A percentile compares a stretch with the other conserved stretches of the same genome.
phyloP scores from a whole-genome alignment of 2,113 vertebrate species.

The Syngnathus scovelli region DNA sequence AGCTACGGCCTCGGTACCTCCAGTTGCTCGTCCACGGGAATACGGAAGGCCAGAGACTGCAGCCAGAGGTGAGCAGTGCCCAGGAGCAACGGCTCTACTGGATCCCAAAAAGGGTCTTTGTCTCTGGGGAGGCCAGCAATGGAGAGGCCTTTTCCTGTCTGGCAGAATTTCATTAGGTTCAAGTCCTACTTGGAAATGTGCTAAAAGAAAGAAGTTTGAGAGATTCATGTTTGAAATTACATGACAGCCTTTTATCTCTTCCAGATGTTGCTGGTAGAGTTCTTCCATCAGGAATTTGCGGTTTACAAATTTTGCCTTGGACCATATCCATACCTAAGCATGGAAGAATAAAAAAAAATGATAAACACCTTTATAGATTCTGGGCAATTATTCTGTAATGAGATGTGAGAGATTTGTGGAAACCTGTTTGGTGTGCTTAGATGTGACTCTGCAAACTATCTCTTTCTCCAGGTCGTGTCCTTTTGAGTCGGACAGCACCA shows the following conservation, averaged over 20 bases:
- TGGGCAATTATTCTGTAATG: not conserved
- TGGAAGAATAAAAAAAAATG: constrained; percentile 2
- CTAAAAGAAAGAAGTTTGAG: not conserved
- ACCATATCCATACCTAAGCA: constrained; percentile 85
- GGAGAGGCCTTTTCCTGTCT: constrained; percentile 34
- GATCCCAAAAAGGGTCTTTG: constrained; percentile 86
- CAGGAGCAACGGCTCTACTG: constrained; percentile 75
- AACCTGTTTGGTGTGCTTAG: constrained; percentile 70
- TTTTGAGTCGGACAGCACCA: constrained; percentile 78
- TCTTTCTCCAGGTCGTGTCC: constrained; percentile 83
- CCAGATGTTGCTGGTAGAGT: constrained; percentile 74
- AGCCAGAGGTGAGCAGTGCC: constrained; percentile 85
- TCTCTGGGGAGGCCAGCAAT: constrained; percentile 47
- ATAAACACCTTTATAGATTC: not conserved
- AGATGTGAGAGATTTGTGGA: no score
- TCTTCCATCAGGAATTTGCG: constrained; percentile 89
- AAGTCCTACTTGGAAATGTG: not conserved
- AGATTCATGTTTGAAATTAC: constrained; percentile 15
- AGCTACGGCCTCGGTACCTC: constrained; percentile 49
- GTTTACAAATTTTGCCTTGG: constrained; percentile 85
- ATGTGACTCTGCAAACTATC: constrained; percentile 74
- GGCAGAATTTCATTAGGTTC: not conserved
- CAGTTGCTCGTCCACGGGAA: constrained; percentile 78
- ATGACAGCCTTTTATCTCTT: constrained; percentile 46
- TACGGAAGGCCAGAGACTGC: constrained; percentile 79